Percentiles rank a stretch among this genome's conserved stretches.
Conservation (phyloP, 2,797 vertebrate genomes). For the Apodemus agrarius region DNA sequence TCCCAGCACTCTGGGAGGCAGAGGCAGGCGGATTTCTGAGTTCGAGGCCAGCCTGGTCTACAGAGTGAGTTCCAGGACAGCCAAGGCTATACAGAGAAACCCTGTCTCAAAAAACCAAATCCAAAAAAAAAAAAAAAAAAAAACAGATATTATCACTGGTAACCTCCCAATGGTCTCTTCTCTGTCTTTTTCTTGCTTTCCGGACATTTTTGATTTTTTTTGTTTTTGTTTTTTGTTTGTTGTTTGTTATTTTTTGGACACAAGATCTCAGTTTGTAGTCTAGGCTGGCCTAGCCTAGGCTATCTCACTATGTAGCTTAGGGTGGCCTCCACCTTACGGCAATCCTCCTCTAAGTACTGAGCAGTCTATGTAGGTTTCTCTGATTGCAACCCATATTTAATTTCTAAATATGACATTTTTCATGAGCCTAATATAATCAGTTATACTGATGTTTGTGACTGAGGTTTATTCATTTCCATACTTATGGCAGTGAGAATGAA, state of each 20-base stretch:
- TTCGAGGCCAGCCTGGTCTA: too few species aligned
- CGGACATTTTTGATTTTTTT: not conserved
- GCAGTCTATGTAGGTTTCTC: not conserved
- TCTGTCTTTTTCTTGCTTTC: not conserved
- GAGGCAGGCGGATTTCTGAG: too few species aligned
- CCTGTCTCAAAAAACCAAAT: too few species aligned
- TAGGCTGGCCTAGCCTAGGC: not conserved
- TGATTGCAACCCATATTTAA: not conserved
- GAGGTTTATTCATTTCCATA: not conserved
- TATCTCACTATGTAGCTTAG: not conserved
- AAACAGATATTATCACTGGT: not conserved
- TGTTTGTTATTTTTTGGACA: not conserved
- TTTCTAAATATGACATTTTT: not conserved
- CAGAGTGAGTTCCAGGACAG: too few species aligned
- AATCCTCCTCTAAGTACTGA: not conserved
- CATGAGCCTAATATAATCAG: not conserved
- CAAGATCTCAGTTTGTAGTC: not conserved
- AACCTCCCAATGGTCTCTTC: not conserved
- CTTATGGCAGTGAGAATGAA: not conserved
- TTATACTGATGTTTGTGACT: conserved; percentile 1
- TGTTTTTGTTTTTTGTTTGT: not conserved
- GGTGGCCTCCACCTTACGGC: not conserved
- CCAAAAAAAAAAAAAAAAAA: too few species aligned
- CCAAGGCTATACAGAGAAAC: too few species aligned
- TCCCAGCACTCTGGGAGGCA: too few species aligned